A percentile compares a stretch with the other conserved stretches of the same genome.
Conservation (phyloP, 30 jellyfish, hydroid and myxozoan genomes). For the Cassiopea andromeda region DNA sequence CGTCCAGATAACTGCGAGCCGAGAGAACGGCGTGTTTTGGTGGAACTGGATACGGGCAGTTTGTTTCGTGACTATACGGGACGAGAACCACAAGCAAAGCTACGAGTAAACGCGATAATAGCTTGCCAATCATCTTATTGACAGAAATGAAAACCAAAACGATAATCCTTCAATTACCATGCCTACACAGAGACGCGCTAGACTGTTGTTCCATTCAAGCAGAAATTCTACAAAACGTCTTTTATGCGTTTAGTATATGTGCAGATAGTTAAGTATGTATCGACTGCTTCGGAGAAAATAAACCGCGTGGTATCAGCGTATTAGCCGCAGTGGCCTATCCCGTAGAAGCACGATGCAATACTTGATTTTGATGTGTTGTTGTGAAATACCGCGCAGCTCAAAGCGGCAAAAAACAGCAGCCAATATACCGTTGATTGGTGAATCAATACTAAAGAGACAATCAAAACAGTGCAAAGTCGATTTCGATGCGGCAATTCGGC, state of each 20-base stretch:
- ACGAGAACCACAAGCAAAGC: slow-evolving; percentile 14
- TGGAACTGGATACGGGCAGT: slow-evolving; percentile 64
- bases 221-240: neutral
- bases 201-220: neutral
- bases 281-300: too few relatives aligned
- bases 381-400: neutral
- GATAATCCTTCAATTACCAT: neutral
- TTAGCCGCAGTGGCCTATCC: neutral
- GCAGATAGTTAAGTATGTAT: neutral
- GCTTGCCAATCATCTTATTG: neutral
- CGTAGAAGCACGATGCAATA: neutral
- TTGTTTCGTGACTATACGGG: slow-evolving; percentile 11
- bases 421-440: neutral
- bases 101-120: neutral
- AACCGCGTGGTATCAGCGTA: too few relatives aligned
- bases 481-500: neutral
- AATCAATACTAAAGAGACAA: neutral
- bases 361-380: neutral
- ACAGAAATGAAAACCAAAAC: neutral
- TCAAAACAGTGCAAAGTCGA: neutral
- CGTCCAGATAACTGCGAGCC: slow-evolving; percentile 48
- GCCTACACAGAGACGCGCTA: neutral
- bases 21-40: slow-evolving; percentile 66
- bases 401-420: neutral
- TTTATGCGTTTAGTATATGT: neutral